Base-by-base conservation (phyloP, 2,888 invertebrate species). In the Agonopterix heracliana region DNA sequence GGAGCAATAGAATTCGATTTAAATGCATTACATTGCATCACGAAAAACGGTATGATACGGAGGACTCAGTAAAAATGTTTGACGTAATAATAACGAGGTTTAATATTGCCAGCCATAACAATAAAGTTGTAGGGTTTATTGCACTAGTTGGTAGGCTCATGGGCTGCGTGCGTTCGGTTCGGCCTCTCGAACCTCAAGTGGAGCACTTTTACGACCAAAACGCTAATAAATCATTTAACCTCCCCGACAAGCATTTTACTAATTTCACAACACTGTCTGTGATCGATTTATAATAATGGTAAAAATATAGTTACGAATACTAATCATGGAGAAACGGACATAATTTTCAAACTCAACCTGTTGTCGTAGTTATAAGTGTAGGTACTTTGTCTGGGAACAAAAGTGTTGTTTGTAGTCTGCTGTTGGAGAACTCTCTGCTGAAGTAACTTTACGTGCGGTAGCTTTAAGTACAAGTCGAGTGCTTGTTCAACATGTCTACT, bases 401-500 rank as follows among this genome's bases (percentile, higher is more conserved):
- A 66, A 65, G 65, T 62, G 38, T 61, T 71, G 71, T 72, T 74
- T 72, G 67, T 63, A 51, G 61, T 54, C 38, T 54, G 59, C 56
- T 60, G 57, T 53, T 68, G 53, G 58, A 74, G 74, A 53, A 64
- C 68, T 59, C 76, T 78, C 59, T 53, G 59, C 56, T 68, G 63
- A 65, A 71, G 74, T 67, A 60, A 58, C 57, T 50, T 65, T 69
- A 71, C 73, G 76, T 71, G 74, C 68, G 78, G 77, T 76, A 57
- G 71, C 70, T 66, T 72, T 68, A 70, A 72, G 74, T 70, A 64
- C 63, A 58, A 72, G 69, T 70, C 68, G 62, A 83, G 86, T 73
- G 81, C 76, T 80, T 77, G 79, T 86, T 81, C 79, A 83, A 80
- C 82, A 72, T 76, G 82, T 79, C 83, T 82, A 73, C 69, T 66